A percentile compares a stretch with the other conserved stretches of the same genome.
Conservation (phyloP, 2,113 vertebrate genomes). For the Callopanchax toddi region DNA sequence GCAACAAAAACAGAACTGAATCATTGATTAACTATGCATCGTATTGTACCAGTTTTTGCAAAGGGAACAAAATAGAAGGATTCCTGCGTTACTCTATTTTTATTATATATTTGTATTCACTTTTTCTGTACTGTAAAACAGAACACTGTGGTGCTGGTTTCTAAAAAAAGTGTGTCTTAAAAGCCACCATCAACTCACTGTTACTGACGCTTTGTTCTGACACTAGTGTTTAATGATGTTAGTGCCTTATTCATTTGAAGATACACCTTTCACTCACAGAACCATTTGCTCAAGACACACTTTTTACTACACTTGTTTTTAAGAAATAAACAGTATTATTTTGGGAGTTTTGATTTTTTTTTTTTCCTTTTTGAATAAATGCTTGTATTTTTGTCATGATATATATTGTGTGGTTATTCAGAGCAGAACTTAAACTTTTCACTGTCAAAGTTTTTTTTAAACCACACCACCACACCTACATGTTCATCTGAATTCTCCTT, state of each 20-base stretch:
- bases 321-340: slow-evolving; percentile 74
- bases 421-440: too few species aligned
- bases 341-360: slow-evolving; percentile 54
- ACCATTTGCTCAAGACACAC: slow-evolving; percentile 18
- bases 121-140: slow-evolving; percentile 21
- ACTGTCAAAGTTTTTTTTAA: too few species aligned
- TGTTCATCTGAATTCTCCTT: too few species aligned
- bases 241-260: slow-evolving; percentile 59
- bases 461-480: too few species aligned
- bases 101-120: slow-evolving; percentile 21
- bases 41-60: slow-evolving; percentile 9
- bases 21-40: slow-evolving; percentile 2
- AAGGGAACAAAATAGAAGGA: background rate
- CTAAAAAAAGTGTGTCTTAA: slow-evolving; percentile 8
- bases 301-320: slow-evolving; percentile 65
- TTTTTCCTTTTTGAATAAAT: slow-evolving; percentile 67
- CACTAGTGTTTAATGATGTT: slow-evolving; percentile 31
- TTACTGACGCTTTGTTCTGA: slow-evolving; percentile 38
- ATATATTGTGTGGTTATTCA: slow-evolving; percentile 5
- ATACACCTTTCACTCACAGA: slow-evolving; percentile 20
- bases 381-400: slow-evolving; percentile 69
- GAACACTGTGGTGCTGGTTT: slow-evolving; percentile 28
- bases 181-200: slow-evolving; percentile 20
- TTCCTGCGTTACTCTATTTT: slow-evolving; percentile 3
- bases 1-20: slow-evolving; percentile 33